These are phyloP conservation scores for Antennarius striatus DNA, from an alignment of 2,113 vertebrate genomes.

Conservation along the genomic window DNA sequence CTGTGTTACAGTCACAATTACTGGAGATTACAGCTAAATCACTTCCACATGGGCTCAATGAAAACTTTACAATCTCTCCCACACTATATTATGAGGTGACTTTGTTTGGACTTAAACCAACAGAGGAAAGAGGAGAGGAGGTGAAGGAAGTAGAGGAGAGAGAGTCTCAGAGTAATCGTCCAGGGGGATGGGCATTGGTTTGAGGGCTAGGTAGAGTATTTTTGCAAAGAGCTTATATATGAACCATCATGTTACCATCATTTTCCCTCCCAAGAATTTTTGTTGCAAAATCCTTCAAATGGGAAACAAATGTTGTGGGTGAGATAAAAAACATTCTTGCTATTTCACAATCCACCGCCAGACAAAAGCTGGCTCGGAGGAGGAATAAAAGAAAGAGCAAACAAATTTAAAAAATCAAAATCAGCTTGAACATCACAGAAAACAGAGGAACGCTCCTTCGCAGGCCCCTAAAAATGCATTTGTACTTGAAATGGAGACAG, in stretches of 20 bases:
- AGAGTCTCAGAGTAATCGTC: constrained; percentile 20
- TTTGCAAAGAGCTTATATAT: constrained; percentile 59
- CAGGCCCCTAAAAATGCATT: constrained; percentile 39
- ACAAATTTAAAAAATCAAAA: constrained; percentile 65
- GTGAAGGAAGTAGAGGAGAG: constrained; percentile 48
- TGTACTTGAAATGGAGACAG: constrained; percentile 24
- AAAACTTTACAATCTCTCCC: constrained; percentile 94
- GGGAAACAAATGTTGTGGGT: constrained; percentile 77
- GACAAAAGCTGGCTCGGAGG: constrained; percentile 68
- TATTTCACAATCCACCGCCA: constrained; percentile 75
- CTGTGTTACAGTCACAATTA: constrained; percentile 97
- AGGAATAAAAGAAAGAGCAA: constrained; percentile 66
- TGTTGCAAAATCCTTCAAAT: constrained; percentile 74
- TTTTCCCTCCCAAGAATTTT: constrained; percentile 60
- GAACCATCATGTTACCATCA: constrained; percentile 57
- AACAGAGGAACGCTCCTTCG: constrained; percentile 42
- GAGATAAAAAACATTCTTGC: constrained; percentile 75
- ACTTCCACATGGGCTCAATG: constrained; percentile 97
- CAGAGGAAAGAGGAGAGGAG: constrained; percentile 38
- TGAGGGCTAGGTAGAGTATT: constrained; percentile 56
- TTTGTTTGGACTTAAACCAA: constrained; percentile 87
- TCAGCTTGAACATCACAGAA: constrained; percentile 68
- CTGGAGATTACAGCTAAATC: constrained; percentile 94
- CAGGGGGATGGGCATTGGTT: constrained; percentile 2
- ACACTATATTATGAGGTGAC: constrained; percentile 93